Evolutionary conservation across 1,140 invertebrate species (phyloP).

Genomic region (Ceratitis capitata): DNA sequence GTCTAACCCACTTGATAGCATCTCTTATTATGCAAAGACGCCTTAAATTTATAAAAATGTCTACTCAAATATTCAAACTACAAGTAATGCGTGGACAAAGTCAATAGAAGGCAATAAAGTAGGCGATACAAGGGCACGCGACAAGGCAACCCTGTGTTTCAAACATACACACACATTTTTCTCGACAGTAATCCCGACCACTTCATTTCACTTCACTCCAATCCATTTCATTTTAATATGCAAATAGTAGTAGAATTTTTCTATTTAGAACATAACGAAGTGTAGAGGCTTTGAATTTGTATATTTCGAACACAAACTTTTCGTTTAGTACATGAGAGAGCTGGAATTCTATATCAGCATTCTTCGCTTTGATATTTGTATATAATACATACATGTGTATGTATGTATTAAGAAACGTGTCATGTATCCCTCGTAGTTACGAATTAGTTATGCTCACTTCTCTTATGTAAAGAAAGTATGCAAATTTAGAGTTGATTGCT

Average conservation of each 20-base stretch:
- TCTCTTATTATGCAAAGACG: no score
- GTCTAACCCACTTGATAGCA: background rate
- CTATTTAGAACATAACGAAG: background rate
- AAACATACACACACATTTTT: background rate
- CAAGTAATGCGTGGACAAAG: background rate
- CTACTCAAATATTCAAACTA: background rate
- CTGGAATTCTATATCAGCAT: no score
- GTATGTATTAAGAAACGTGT: no score
- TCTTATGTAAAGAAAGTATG: background rate
- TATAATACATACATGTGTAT: background rate
- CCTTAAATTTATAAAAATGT: background rate
- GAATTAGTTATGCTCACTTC: background rate
- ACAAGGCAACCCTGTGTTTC: background rate
- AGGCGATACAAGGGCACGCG: background rate
- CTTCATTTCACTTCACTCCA: background rate
- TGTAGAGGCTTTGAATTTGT: slow-evolving; percentile 12
- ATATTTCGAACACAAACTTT: background rate
- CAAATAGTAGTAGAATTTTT: background rate
- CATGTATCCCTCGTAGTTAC: background rate
- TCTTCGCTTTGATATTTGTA: background rate
- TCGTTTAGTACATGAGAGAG: no score
- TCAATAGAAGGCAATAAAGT: slow-evolving; percentile 8
- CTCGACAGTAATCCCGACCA: background rate
- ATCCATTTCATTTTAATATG: background rate
- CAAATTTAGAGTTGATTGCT: background rate